phyloP scores from a whole-genome alignment of 2,888 invertebrate species.

The Drosophila tripunctata region DNA sequence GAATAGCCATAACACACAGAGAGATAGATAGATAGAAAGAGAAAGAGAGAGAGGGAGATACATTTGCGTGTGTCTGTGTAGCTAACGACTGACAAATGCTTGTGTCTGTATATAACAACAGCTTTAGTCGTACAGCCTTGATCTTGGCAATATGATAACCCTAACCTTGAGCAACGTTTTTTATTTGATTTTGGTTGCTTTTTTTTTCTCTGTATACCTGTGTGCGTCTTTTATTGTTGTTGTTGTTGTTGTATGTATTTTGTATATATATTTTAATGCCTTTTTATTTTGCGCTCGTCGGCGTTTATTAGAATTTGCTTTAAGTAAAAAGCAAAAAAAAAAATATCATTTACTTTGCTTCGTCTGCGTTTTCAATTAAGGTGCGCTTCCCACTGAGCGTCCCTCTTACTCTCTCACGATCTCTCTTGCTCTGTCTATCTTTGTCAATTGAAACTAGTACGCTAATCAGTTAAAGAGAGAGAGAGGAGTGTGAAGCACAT shows the following conservation, averaged over 20 bases:
- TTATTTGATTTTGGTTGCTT: constrained; percentile 63
- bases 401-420: neutral
- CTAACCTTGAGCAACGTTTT: constrained; percentile 79
- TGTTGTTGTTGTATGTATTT: constrained; percentile 15
- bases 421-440: neutral
- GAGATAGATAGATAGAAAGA: constrained; percentile 9
- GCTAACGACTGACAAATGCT: neutral
- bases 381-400: neutral
- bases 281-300: constrained; percentile 53
- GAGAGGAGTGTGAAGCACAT: constrained; percentile 7
- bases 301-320: constrained; percentile 60
- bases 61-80: neutral
- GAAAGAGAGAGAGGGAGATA: neutral
- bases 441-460: constrained; percentile 6
- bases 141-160: constrained; percentile 83
- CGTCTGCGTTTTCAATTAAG: constrained; percentile 70
- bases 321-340: constrained; percentile 25
- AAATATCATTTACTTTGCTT: constrained; percentile 46
- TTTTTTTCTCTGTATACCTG: constrained; percentile 8
- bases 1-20: constrained; percentile 29
- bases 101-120: constrained; percentile 55
- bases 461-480: constrained; percentile 27
- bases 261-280: constrained; percentile 63
- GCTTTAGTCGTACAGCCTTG: constrained; percentile 71
- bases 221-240: constrained; percentile 11